Evolutionary conservation across 2,113 vertebrate species (phyloP).

Genomic region (Furnarius figulus): DNA sequence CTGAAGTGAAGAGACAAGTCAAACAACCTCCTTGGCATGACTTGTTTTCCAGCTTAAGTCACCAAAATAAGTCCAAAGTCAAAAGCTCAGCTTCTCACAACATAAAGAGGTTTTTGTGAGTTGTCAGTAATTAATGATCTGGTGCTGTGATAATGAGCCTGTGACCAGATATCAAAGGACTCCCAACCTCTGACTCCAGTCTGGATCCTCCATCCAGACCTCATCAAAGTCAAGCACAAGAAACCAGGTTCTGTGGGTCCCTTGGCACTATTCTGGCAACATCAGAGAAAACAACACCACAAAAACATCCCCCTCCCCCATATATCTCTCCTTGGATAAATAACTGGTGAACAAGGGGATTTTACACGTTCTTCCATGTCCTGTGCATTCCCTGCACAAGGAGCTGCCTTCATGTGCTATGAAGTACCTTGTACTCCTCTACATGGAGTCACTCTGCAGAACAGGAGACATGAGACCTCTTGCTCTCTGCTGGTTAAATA

Average conservation of each 20-base stretch:
- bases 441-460: background rate
- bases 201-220: background rate
- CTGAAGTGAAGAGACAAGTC: background rate
- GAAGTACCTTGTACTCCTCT: background rate
- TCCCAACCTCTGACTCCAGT: background rate
- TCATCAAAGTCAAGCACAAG: background rate
- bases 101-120: background rate
- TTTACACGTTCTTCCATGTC: background rate
- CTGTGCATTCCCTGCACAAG: background rate
- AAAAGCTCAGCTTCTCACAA: background rate
- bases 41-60: background rate
- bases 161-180: background rate
- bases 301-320: background rate
- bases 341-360: background rate
- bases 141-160: background rate
- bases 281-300: background rate
- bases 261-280: background rate
- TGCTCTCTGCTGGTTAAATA: conserved; percentile 41
- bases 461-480: background rate
- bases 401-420: background rate
- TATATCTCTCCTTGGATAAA: background rate
- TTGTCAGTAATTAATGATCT: background rate
- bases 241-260: background rate
- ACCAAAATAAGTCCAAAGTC: background rate
- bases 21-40: background rate